Evolutionary conservation across 2,797 vertebrate species (phyloP), one percentile per base, ranked within the genome.

Genomic region (Acanthopagrus latus): DNA sequence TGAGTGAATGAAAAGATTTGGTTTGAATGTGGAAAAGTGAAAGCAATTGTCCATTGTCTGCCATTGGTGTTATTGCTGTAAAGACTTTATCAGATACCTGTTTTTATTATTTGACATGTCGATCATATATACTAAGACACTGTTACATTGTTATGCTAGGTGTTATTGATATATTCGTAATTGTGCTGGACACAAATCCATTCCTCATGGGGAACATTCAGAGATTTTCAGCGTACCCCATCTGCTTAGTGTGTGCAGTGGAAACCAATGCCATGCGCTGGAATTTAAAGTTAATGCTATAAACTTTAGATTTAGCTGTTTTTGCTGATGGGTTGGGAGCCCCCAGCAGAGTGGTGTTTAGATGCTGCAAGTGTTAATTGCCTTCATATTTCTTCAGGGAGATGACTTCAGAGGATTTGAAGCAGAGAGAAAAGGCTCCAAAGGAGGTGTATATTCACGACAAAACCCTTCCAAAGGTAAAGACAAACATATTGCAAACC

Each of bases 361-460:
- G 23, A 59, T 56, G 12, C 7, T 65, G 71, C 9, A 60, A 27
- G 1, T 81, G 21, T 70, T 91, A 84, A 84, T 83, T 41, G 3
- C 16, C 38, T 82, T 56, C 82, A 86, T 88, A 65, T 87, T 85
- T 91, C 83, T 91, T 89, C 65, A 83, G 95, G 95, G 95, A 78
- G 96, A 96, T 77, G 95, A 95, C 86, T 97, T 97, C 89, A 93
- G 88, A 95, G 97, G 97, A 86, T 97, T 97, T 95, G 96, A 95
- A 92, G 91, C 94, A 84, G 95, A 95, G 79, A 94, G 93, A 85
- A 94, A 94, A 91, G 87, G 91, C 80, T 91, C 89, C 83, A 93
- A 93, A 89, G 93, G 92, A 88, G 88, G 93, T 29, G 78, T 88
- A 82, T 93, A 90, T 66, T 92, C 92, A 38, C 93, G 95, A 86